Evolutionary conservation across 2,888 invertebrate genomes (phyloP).

Genomic region (Catocala nupta): DNA sequence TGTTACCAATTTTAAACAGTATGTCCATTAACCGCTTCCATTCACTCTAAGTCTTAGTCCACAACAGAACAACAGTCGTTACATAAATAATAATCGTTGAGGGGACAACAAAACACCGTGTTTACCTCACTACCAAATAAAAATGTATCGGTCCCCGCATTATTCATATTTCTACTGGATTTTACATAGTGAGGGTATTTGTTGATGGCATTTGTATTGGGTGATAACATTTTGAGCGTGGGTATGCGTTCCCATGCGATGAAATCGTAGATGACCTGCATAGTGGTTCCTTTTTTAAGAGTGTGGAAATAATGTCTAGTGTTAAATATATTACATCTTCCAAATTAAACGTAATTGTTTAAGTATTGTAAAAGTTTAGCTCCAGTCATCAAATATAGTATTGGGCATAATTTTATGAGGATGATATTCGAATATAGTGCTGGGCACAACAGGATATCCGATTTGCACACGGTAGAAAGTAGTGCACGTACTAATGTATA

Average conservation of each 20-base stretch:
- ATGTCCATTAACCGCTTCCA: conserved; percentile 42
- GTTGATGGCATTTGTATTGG: conserved; percentile 2
- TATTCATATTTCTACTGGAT: conserved; percentile 53
- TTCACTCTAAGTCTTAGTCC: conserved; percentile 33
- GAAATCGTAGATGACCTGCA: not conserved
- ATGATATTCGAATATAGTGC: no score
- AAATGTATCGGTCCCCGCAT: conserved; percentile 62
- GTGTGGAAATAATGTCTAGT: no score
- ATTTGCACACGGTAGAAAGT: no score
- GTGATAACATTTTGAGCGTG: not conserved
- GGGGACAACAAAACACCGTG: conserved; percentile 74
- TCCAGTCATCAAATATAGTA: no score
- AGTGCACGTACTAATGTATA: no score
- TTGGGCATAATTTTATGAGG: no score
- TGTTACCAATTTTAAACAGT: not conserved
- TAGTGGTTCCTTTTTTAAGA: no score
- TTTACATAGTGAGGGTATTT: not conserved
- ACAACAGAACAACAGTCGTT: conserved; percentile 80
- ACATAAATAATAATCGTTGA: conserved; percentile 82
- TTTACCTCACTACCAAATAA: conserved; percentile 73
- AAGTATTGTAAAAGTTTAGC: no score
- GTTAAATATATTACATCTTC: no score
- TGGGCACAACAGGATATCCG: no score
- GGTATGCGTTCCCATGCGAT: not conserved
- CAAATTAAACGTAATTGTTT: no score